Conservation (phyloP, 2,113 vertebrate species). For the Cinclus mexicanus region DNA sequence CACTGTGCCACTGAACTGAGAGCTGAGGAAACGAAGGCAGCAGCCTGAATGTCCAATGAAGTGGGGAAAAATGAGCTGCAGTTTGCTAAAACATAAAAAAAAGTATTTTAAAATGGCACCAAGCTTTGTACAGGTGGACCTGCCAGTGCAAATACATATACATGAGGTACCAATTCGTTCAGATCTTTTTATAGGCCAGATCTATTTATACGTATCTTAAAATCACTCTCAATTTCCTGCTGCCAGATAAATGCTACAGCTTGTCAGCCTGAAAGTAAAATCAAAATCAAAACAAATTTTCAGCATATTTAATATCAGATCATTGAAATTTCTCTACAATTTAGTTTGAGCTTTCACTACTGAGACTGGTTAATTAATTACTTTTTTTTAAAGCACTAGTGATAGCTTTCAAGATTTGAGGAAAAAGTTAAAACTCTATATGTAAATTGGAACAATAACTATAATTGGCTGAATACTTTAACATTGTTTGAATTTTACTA, state of each 20-base stretch:
- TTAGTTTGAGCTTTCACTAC: neutral
- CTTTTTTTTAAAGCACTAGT: neutral
- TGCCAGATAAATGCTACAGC: constrained; percentile 7
- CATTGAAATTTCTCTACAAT: neutral
- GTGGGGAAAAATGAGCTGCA: neutral
- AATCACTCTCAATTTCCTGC: constrained; percentile 43
- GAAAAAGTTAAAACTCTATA: neutral
- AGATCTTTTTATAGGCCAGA: constrained; percentile 40
- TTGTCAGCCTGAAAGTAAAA: neutral
- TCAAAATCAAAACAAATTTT: neutral
- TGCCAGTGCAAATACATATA: constrained; percentile 72
- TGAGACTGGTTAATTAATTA: neutral
- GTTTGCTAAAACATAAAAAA: constrained; percentile 30
- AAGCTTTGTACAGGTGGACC: constrained; percentile 59
- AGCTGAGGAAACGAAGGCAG: constrained; percentile 36
- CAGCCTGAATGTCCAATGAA: constrained; percentile 27
- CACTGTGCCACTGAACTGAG: constrained; percentile 8
- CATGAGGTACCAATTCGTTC: constrained; percentile 71
- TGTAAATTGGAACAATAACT: constrained; percentile 44
- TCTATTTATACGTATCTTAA: constrained; percentile 43
- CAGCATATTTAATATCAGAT: neutral
- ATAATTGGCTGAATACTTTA: constrained; percentile 63
- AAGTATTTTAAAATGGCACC: constrained; percentile 61
- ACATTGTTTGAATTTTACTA: constrained; percentile 43
- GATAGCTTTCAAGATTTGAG: neutral